A percentile compares a stretch with the other conserved stretches of the same genome.
These are phyloP conservation scores for Apocheima hispidaria DNA, from an alignment of 2,888 invertebrate species.

Conservation along the genomic window DNA sequence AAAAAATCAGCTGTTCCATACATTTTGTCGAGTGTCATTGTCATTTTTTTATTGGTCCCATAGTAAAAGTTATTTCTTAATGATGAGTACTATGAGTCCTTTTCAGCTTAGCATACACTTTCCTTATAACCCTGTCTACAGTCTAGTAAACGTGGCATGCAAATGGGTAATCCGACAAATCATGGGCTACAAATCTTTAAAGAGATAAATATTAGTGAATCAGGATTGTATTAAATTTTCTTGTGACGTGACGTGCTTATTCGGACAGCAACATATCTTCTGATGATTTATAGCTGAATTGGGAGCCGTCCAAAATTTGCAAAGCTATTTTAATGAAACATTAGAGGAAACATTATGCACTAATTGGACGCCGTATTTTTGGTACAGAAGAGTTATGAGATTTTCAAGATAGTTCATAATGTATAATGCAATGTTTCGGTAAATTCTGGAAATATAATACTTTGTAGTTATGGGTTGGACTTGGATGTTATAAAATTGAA, in stretches of 20 bases:
- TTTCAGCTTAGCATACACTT: too few species aligned
- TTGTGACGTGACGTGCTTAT: slow-evolving; percentile 28
- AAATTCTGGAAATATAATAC: background rate
- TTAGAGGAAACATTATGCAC: slow-evolving; percentile 29
- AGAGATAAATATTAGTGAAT: slow-evolving; percentile 25
- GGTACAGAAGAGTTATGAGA: slow-evolving; percentile 4
- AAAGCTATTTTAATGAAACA: slow-evolving; percentile 26
- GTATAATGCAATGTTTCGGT: background rate
- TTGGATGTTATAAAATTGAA: background rate
- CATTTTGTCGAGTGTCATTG: too few species aligned
- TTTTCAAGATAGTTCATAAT: background rate
- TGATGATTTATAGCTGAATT: slow-evolving; percentile 38
- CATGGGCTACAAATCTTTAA: background rate
- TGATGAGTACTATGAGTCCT: too few species aligned
- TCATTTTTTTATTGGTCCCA: too few species aligned
- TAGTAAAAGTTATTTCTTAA: too few species aligned
- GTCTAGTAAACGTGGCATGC: background rate
- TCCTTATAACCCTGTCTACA: too few species aligned
- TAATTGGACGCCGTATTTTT: slow-evolving; percentile 26
- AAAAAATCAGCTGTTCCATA: too few species aligned
- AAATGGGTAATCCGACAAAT: slow-evolving; percentile 15
- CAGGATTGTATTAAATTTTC: slow-evolving; percentile 35
- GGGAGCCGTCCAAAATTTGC: slow-evolving; percentile 30
- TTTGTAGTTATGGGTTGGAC: background rate
- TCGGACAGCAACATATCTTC: slow-evolving; percentile 27